Base-by-base conservation (phyloP, 2,113 vertebrate genomes). In the Okapia johnstoni region DNA sequence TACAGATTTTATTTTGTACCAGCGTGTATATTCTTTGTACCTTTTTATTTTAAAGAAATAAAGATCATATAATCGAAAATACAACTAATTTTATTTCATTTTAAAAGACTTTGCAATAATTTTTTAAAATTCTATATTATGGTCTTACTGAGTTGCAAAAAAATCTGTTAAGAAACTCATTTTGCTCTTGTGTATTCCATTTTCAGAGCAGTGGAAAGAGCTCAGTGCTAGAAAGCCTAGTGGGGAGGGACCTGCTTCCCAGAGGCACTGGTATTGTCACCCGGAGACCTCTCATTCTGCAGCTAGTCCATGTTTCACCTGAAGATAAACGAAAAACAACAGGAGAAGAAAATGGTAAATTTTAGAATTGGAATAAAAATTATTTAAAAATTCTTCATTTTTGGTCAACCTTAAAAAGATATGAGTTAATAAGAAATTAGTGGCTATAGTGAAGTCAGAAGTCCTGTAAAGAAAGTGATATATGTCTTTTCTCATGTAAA, bases 191-290 rank as follows among this genome's bases (percentile, higher is more conserved):
- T 89, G 1, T 98, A 81, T 98, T 95, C 13, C 79, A 55, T 98
- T 98, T 99, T 98, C 99, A 99, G 99, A 99, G 99, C 99, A 99
- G 99, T 93, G 99, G 99, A 87, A 99, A 99, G 98, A 99, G 99
- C 98, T 99, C 99, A 3, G 99, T 99, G 87, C 98, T 99, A 97
- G 99, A 99, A 98, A 99, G 99, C 98, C 99, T 99, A 52, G 99
- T 99, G 93, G 99, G 99, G 63, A 98, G 99, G 90, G 99, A 99
- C 98, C 99, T 99, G 94, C 99, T 99, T 88, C 99, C 99, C 33
- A 99, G 99, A 93, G 99, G 99, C 23, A 99, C 99, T n/a, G 99
- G 99, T 85, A 98, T 99, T 94, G 99, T 99, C 98, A 99, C 99
- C 26, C 99, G 99, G 54, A 99, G 99, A 85, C 99, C 99, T 43